Conservation (phyloP, 2,888 invertebrate species). For the Hirtodrosophila trivittata region DNA sequence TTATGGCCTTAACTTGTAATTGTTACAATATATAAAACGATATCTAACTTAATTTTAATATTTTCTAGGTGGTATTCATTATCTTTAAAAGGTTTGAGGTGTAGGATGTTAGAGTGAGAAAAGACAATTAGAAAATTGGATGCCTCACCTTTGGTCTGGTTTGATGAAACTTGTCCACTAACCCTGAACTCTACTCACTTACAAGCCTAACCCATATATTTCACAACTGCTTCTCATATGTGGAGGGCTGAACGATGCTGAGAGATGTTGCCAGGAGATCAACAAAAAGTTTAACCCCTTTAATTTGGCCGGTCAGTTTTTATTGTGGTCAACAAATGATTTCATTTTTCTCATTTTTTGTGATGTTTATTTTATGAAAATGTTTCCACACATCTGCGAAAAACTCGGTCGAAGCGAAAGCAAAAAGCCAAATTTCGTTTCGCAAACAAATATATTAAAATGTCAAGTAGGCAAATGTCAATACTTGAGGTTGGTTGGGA, state of each 20-base stretch:
- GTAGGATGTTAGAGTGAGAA: too few species aligned
- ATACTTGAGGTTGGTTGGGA: constrained; percentile 45
- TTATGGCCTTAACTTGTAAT: too few species aligned
- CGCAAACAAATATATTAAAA: constrained; percentile 72
- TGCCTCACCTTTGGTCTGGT: too few species aligned
- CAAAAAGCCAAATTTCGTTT: constrained; percentile 44
- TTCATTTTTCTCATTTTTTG: constrained; percentile 16
- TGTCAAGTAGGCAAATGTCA: constrained; percentile 77
- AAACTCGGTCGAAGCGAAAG: constrained; percentile 17
- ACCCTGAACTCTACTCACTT: too few species aligned
- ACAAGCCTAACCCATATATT: constrained; percentile 1
- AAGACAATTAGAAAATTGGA: too few species aligned
- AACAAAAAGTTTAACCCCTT: constrained; percentile 70
- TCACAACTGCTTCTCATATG: constrained; percentile 15
- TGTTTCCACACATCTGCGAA: constrained; percentile 22
- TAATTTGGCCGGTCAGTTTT: constrained; percentile 48
- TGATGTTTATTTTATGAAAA: constrained; percentile 45
- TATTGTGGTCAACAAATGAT: constrained; percentile 50
- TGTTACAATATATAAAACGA: too few species aligned
- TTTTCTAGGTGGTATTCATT: too few species aligned
- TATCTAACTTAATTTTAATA: too few species aligned
- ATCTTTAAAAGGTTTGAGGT: too few species aligned
- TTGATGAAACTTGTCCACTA: too few species aligned
- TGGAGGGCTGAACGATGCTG: constrained; percentile 14
- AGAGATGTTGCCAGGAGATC: constrained; percentile 48